Evolutionary conservation across 2,113 vertebrate genomes (phyloP).

Genomic region (Crocuta crocuta): DNA sequence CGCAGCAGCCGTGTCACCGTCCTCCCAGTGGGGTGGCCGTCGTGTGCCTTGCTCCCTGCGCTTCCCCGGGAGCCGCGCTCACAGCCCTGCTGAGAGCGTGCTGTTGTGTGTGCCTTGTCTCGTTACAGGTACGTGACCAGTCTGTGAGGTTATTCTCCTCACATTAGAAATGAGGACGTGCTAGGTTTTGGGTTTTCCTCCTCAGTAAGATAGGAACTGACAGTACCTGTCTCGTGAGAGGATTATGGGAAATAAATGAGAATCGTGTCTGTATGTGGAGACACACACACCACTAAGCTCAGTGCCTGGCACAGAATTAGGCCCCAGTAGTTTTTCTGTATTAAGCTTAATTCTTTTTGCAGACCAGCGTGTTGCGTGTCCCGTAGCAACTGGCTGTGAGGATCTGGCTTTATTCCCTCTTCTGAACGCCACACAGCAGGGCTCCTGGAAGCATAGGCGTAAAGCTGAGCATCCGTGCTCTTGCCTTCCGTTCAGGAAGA

Average conservation of each 20-base stretch:
- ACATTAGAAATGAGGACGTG: not conserved
- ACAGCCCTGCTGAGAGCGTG: not conserved
- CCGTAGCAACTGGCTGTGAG: not conserved
- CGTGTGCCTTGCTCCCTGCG: not conserved
- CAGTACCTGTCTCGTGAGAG: not conserved
- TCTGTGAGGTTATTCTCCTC: not conserved
- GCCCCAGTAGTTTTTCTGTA: not conserved
- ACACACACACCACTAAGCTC: not conserved
- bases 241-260: not conserved
- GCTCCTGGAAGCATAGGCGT: not conserved
- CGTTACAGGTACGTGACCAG: not conserved
- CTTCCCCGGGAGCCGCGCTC: not conserved
- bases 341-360: not conserved
- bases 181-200: not conserved
- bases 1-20: fast-evolving
- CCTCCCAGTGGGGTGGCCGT: not conserved
- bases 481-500: not conserved
- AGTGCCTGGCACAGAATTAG: not conserved
- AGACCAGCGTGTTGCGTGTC: not conserved
- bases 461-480: not conserved
- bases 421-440: not conserved
- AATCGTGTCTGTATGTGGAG: not conserved
- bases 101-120: not conserved
- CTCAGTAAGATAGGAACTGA: not conserved
- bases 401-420: not conserved